These are phyloP conservation scores for Menidia menidia DNA, from an alignment of 2,797 vertebrate species.

Conservation along the genomic window DNA sequence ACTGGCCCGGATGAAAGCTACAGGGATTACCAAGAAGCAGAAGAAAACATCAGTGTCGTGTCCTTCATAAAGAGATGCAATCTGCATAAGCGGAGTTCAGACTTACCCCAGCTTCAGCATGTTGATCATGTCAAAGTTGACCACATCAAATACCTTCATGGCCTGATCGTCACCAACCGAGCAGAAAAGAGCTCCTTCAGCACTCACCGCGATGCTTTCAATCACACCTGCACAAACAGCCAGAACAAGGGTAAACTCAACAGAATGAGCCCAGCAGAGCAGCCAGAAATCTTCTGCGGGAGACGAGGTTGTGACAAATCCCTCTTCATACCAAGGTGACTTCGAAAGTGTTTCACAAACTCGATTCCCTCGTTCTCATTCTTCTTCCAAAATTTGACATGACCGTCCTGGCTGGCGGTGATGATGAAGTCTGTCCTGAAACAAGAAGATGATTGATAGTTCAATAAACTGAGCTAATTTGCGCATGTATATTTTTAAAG, in stretches of 20 bases:
- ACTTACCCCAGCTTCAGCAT: constrained; percentile 97
- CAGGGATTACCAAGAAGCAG: neutral
- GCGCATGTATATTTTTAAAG: too few species aligned
- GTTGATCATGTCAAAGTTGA: constrained; percentile 99
- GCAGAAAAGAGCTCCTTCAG: constrained; percentile 93
- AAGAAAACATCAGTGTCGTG: neutral
- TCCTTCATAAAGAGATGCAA: neutral
- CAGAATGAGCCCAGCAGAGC: neutral
- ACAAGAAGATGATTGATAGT: neutral
- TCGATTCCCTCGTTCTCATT: constrained; percentile 95
- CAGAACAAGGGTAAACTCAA: neutral
- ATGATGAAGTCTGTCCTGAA: constrained; percentile 95
- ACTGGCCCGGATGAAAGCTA: constrained; percentile 92
- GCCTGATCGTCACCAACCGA: constrained; percentile 98
- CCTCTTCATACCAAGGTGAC: constrained; percentile 87
- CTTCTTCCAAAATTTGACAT: constrained; percentile 99
- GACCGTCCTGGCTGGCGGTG: constrained; percentile 97
- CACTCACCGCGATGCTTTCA: constrained; percentile 92
- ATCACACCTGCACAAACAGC: constrained; percentile 85
- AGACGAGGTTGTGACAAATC: neutral
- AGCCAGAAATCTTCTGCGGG: too few species aligned
- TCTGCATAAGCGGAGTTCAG: neutral
- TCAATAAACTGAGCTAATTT: too few species aligned
- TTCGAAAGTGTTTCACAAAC: constrained; percentile 98
- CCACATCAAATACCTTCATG: constrained; percentile 98